These are phyloP conservation scores for Regulus satrapa DNA, from an alignment of 2,113 vertebrate species.

Conservation along the genomic window DNA sequence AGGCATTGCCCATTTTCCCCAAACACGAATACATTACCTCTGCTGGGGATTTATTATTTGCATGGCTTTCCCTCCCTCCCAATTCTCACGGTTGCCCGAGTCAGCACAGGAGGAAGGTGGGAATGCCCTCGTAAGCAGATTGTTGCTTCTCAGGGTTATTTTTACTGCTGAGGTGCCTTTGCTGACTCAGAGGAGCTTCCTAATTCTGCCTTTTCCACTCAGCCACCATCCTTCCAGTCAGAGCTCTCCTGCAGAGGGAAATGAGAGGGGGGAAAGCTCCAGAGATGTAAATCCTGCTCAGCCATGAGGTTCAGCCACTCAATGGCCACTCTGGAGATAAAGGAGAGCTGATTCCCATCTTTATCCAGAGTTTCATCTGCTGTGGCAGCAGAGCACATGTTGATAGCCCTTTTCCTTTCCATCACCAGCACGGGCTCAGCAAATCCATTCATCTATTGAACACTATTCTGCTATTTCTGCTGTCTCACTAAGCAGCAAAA, in stretches of 20 bases:
- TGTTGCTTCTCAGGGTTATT: background rate
- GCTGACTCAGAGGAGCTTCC: background rate
- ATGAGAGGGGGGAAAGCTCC: background rate
- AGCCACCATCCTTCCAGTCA: background rate
- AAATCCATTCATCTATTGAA: background rate
- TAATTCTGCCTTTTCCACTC: background rate
- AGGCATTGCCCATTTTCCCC: background rate
- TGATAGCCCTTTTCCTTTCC: background rate
- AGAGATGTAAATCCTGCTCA: background rate
- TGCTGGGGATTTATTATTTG: conserved; percentile 1
- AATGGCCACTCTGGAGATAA: background rate
- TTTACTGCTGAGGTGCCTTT: background rate
- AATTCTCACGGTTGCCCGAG: background rate
- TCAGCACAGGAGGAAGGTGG: background rate
- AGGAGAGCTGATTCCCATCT: background rate
- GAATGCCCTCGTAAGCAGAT: background rate
- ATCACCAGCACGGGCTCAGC: background rate
- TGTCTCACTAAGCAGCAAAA: background rate
- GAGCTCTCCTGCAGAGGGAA: background rate
- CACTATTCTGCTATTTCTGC: background rate
- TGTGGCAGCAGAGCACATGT: too few relatives aligned
- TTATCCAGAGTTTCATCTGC: background rate
- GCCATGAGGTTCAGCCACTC: background rate
- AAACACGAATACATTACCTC: background rate
- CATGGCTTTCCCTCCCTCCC: background rate